Evolutionary conservation across 2,113 vertebrate species (phyloP).

Genomic region (Halcyon malimbica): DNA sequence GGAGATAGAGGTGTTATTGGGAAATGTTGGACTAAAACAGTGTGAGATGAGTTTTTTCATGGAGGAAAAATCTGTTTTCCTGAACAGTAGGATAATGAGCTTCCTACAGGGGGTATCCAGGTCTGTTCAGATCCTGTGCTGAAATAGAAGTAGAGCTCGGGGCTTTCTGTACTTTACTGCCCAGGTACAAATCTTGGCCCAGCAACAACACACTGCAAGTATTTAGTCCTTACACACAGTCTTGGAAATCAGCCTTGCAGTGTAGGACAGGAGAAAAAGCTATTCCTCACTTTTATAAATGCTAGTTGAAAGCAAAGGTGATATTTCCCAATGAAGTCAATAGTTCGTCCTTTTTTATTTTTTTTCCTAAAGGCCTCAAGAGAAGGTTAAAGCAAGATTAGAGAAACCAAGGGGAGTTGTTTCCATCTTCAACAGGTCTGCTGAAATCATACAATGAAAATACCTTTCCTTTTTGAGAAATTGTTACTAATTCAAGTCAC

Average conservation of each 20-base stretch:
- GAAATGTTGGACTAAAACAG: neutral
- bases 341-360: neutral
- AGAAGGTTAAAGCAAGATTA: neutral
- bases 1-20: neutral
- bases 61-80: neutral
- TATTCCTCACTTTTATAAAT: neutral
- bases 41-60: neutral
- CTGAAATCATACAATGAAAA: neutral
- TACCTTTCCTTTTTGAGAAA: neutral
- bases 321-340: neutral
- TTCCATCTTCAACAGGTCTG: neutral
- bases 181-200: neutral
- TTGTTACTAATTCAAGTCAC: neutral
- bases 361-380: neutral
- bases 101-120: neutral
- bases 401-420: neutral
- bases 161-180: neutral
- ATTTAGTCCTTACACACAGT: neutral
- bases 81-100: neutral
- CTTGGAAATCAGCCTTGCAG: neutral
- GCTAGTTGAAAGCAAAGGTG: neutral
- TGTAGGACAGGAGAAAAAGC: neutral
- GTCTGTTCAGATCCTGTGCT: neutral
- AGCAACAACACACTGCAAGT: neutral
- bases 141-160: neutral